Conservation (phyloP, 1,140 invertebrate genomes). For the Sarcophaga peregrina region DNA sequence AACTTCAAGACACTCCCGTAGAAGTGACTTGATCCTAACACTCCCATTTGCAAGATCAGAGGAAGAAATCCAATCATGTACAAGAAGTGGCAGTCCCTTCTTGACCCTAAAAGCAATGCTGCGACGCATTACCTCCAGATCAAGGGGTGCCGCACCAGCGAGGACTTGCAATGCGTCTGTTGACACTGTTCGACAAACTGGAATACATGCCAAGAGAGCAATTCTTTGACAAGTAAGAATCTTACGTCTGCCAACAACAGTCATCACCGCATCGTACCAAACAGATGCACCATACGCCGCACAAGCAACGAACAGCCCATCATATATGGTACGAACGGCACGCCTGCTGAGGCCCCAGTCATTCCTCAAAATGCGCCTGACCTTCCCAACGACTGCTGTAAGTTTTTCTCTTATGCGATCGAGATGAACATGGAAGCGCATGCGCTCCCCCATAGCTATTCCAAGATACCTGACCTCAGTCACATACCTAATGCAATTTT, state of each 20-base stretch:
- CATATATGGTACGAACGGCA: slow-evolving; percentile 39
- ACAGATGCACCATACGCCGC: slow-evolving; percentile 30
- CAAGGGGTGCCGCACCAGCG: slow-evolving; percentile 18
- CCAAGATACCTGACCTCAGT: slow-evolving; percentile 23
- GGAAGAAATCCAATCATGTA: too few species aligned
- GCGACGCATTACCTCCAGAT: slow-evolving; percentile 28
- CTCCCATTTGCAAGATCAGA: too few species aligned
- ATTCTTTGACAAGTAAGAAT: slow-evolving; percentile 33
- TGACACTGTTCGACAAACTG: slow-evolving; percentile 35
- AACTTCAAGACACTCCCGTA: background rate
- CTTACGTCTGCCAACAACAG: background rate
- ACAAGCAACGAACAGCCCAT: slow-evolving; percentile 41
- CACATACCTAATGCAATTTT: background rate
- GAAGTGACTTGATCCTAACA: too few species aligned
- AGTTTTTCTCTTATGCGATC: background rate
- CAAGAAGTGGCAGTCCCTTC: background rate
- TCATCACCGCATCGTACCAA: slow-evolving; percentile 2
- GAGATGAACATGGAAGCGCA: background rate
- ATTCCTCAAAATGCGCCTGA: slow-evolving; percentile 5
- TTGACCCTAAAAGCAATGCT: slow-evolving; percentile 50
- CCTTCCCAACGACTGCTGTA: background rate
- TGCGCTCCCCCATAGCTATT: background rate
- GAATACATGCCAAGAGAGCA: slow-evolving; percentile 24
- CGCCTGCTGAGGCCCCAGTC: slow-evolving; percentile 42
- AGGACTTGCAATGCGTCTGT: slow-evolving; percentile 38